A percentile compares a stretch with the other conserved stretches of the same genome.
phyloP scores from a whole-genome alignment of 2,113 vertebrate species.

The Cervus canadensis region DNA sequence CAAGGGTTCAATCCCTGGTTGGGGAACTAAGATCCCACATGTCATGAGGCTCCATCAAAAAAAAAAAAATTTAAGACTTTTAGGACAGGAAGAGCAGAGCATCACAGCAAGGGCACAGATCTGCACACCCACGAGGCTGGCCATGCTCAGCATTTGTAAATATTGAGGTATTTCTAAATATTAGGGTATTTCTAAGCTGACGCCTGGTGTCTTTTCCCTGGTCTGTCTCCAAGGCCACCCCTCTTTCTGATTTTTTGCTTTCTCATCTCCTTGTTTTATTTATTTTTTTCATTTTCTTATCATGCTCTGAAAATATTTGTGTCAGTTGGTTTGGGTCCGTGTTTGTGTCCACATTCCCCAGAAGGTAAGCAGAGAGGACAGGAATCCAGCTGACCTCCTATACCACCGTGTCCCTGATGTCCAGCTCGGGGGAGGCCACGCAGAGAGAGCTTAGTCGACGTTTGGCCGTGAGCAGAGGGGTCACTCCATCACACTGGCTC shows the following conservation, averaged over 20 bases:
- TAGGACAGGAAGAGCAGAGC: no score
- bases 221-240: accelerated
- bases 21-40: not conserved
- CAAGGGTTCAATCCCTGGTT: not conserved
- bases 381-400: not conserved
- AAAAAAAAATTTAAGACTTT: not conserved
- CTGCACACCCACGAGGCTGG: accelerated
- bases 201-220: not conserved
- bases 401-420: accelerated
- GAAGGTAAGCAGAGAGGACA: not conserved
- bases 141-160: not conserved
- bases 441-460: accelerated
- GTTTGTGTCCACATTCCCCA: not conserved
- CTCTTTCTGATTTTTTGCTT: not conserved
- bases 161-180: not conserved
- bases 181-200: not conserved
- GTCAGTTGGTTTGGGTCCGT: accelerated
- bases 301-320: not conserved
- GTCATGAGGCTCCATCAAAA: not conserved
- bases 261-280: not conserved
- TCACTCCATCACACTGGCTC: accelerated
- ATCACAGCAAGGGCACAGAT: accelerated
- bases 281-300: not conserved
- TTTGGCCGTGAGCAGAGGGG: accelerated
- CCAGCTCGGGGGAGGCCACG: not conserved